Percentiles rank a stretch among this genome's conserved stretches.
phyloP scores from a whole-genome alignment of 1,140 invertebrate genomes.

The Rhopalosiphum padi region DNA sequence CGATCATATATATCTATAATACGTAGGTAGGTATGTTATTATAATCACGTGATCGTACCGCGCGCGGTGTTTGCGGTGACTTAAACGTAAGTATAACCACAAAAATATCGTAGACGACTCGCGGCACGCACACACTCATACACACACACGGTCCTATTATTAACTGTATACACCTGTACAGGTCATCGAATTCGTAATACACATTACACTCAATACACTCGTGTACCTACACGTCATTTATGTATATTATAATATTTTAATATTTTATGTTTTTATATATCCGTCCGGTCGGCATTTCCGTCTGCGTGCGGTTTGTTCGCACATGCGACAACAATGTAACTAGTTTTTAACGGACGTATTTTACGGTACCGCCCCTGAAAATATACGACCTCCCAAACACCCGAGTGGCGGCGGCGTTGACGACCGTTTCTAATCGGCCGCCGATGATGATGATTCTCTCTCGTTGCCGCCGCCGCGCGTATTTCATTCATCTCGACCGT shows the following conservation, averaged over 20 bases:
- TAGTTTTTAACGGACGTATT: conserved; percentile 1
- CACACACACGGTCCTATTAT: background rate
- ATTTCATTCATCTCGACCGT: conserved; percentile 48
- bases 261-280: conserved; percentile 6
- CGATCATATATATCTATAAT: background rate
- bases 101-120: background rate
- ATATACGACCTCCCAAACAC: conserved; percentile 31
- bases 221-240: background rate
- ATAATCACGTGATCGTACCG: background rate
- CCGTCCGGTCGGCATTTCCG: conserved; percentile 26
- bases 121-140: background rate
- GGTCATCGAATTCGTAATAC: background rate
- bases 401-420: conserved; percentile 1
- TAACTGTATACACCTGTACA: background rate
- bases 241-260: background rate
- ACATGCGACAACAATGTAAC: conserved; percentile 8
- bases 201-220: background rate
- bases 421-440: conserved; percentile 46
- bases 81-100: conserved; percentile 6
- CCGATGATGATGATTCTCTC: background rate
- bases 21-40: background rate
- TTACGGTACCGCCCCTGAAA: conserved; percentile 20
- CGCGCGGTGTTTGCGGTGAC: background rate
- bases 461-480: background rate
- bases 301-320: conserved; percentile 18